Conservation (phyloP, 2,797 vertebrate species). For the Halcyon leucocephala region DNA sequence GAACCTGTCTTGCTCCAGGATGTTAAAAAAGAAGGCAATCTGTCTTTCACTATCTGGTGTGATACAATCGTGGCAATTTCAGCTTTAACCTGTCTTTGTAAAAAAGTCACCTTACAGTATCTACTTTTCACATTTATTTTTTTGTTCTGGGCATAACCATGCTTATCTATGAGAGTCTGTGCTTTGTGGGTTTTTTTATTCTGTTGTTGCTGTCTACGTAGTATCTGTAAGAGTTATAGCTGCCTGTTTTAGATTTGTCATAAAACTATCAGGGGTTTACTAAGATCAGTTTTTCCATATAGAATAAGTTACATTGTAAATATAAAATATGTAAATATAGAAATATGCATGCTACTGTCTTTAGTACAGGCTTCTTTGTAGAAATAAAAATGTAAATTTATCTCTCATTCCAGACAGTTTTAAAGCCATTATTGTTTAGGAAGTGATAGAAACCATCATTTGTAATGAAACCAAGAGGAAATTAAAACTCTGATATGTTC, state of each 20-base stretch:
- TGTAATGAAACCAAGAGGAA: background rate
- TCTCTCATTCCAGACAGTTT: background rate
- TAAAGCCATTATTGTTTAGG: background rate
- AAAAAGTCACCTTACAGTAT: background rate
- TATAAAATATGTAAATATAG: rapidly evolving
- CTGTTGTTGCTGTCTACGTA: background rate
- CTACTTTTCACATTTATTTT: background rate
- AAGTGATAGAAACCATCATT: background rate
- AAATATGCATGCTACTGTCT: background rate
- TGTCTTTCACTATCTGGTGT: background rate
- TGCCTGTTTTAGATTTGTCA: background rate
- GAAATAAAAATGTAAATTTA: background rate
- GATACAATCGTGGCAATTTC: background rate
- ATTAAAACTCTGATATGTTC: background rate
- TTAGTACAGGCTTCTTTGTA: background rate
- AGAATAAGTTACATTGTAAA: background rate
- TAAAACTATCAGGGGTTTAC: background rate
- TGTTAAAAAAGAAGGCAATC: background rate
- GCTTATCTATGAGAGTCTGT: background rate
- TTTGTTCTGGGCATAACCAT: background rate
- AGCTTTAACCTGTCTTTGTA: constrained; percentile 2
- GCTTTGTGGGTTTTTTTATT: background rate
- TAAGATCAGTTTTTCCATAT: background rate
- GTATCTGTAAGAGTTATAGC: background rate
- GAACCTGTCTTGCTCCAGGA: background rate